Base-by-base conservation (phyloP, 2,113 vertebrate species). In the Aegotheles bennettii region DNA sequence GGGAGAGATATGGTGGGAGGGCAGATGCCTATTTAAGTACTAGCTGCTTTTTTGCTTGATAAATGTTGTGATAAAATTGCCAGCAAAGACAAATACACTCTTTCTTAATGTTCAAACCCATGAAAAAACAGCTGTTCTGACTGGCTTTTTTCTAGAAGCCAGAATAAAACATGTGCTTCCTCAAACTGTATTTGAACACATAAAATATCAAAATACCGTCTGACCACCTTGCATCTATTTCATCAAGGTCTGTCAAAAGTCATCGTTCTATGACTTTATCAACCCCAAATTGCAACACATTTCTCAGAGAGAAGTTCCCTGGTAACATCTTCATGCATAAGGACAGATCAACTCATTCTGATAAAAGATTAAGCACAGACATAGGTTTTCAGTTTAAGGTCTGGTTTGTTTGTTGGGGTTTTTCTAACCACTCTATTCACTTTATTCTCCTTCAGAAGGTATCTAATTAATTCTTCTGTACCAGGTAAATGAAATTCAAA, bases 401-500 rank as follows among this genome's bases (percentile, higher is more conserved):
- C 51, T 43, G 9, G 29, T 18, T 63, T 11, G 15, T 47, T 48
- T 35, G 10, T 7, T 24, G 24, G 25, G 14, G 13, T 4, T 45
- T 75, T 87, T 50, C 50, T 17, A 76, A 74, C 36, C 35, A 19
- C 17, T 50, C 33, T 31, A 18, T 43, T 90, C 28, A 31, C 26
- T 29, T 47, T 29, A 64, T 23, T 42, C 33, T 75, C 26, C 45
- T 79, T 70, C 21, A 57, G 70, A 64, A 53, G 25, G 13, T 10
- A 68, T 2, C 19, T 48, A 87, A 87, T 64, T 4, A 67, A 81
- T 90, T 78, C 42, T 67, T 51, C 61, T 21, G 4, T 33, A 48
- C 9, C 57, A 45, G 35, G 25, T 53, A 89, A 84, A 40, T 79
- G n/a, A 87, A 87, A 89, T 61, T 60, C 65, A 71, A 70, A 69